Base-by-base conservation (phyloP, 2,113 vertebrate species). In the Cichladusa arquata region DNA sequence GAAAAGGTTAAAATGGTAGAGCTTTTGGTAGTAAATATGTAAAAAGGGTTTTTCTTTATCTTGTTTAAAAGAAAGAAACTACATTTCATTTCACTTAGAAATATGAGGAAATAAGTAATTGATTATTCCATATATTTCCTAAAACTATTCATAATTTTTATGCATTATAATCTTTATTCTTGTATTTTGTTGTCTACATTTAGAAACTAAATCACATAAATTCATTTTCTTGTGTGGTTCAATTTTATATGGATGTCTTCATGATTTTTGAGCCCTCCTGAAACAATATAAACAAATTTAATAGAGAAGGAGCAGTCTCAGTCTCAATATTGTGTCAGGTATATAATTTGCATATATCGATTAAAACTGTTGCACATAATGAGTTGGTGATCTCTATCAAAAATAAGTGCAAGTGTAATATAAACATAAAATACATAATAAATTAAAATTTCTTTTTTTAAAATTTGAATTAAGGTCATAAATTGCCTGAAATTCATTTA, bases 221-320 rank as follows among this genome's bases (percentile, higher is more conserved):
- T 64, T 47, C 0, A 61, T 38, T 76, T 81, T 20, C 17, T 45
- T 62, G 11, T 61, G 25, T 56, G 8, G 26, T 22, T 45, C 10
- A 3, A 1, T 24, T 31, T 50, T 62, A 23, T 6, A 22, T 4
- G 1, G 10, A 4, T 78, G 10, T 66, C 22, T 19, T 62, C 47
- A 45, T n/a, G 62, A 45, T 40, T 81, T 61, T 54, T 82, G 20
- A 56, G 33, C 7, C 1, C 4, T 78, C 5, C 11, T 34, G 23
- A 80, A 80, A n/a, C 3, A 54, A 4, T 38, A 48, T 18, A 23
- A 65, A 47, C 2, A 1, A 42, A 64, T 54, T 54, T 51, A 18
- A 28, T 3, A 76, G n/a, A 64, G 25, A 12, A 78, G 3, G 9
- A 53, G 5, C 5, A 40, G 23, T 50, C 13, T 58, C 0, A 0